Percentiles rank a stretch among this genome's conserved stretches.
Evolutionary conservation across 2,888 invertebrate species (phyloP).

Genomic region (Metallyticus violacea): DNA sequence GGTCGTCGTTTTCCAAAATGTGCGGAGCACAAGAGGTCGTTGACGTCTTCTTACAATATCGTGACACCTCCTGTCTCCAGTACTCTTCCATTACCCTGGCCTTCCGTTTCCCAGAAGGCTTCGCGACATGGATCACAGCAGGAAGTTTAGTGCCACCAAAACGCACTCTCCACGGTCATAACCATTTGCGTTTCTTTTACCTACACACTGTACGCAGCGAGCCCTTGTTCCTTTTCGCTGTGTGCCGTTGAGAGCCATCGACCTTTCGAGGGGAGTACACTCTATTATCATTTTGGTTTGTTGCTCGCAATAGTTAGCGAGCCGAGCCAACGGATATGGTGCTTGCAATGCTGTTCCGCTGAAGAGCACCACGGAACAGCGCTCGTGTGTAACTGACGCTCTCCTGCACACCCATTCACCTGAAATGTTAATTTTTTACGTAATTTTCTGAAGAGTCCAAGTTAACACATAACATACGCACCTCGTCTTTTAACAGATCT

Average conservation of each 20-base stretch:
- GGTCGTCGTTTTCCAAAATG: neutral
- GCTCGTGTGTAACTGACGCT: constrained; percentile 3
- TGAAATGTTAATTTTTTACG: neutral
- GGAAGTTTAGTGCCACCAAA: no score
- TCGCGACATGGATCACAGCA: no score
- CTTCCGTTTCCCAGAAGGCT: neutral
- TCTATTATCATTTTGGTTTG: neutral
- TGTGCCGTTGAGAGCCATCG: neutral
- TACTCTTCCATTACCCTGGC: neutral
- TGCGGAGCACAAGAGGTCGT: neutral
- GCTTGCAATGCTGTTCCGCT: neutral
- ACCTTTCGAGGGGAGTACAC: neutral
- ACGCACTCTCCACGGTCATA: neutral
- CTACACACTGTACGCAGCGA: neutral
- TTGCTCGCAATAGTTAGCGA: neutral
- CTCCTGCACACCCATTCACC: neutral
- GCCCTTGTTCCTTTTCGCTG: no score
- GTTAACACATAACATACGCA: no score
- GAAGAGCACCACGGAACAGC: neutral
- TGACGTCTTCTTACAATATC: neutral
- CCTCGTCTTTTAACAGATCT: no score
- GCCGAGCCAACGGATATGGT: no score
- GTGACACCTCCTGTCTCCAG: neutral
- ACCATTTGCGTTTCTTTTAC: neutral
- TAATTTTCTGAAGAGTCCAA: neutral